Base-by-base conservation (phyloP, 2,113 vertebrate genomes). In the Propithecus coquereli region DNA sequence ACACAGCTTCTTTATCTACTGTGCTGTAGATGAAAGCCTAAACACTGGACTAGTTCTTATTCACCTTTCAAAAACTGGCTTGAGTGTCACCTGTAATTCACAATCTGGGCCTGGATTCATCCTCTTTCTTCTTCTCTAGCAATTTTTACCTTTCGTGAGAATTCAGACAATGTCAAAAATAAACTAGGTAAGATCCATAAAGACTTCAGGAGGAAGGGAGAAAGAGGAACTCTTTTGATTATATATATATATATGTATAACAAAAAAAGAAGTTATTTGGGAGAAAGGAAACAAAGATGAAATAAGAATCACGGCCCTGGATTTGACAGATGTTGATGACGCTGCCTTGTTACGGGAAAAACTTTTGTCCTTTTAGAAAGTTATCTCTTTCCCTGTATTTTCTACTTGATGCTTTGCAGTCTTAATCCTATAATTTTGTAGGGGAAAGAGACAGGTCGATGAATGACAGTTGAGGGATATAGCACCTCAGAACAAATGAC, bases 121-220 rank as follows among this genome's bases (percentile, higher is more conserved):
- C 20, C 43, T 83, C 43, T 66, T 71, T 89, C 18, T 90, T 65
- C 47, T 65, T 82, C 63, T 23, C 34, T 34, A 11, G 27, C n/a
- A 68, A 34, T 45, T 12, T 1, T 65, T 80, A 25, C 4, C 40
- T 90, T 85, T 30, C 71, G 10, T 40, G 37, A 57, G 30, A 43
- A 16, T 90, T 83, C 43, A 85, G 61, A 79, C 68, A 91, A 3
- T 43, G 59, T 73, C 79, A 97, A 43, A 96, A 43, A 27, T 71
- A 34, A 91, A 79, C 10, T 32, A 45, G 2, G 4, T 40, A 83
- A 80, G 3, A 10, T 23, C 11, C 10, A 14, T 16, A 81, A 27
- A 2, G 32, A 32, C 43, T 71, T 90, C 3, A 11, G 16, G 13
- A 25, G 2, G 34, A 16, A 43, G 20, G 17, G 16, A 91, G 14